Evolutionary conservation across 2,797 vertebrate genomes (phyloP), one percentile per base, ranked within the genome.

Genomic region (Megalops cyprinoides): DNA sequence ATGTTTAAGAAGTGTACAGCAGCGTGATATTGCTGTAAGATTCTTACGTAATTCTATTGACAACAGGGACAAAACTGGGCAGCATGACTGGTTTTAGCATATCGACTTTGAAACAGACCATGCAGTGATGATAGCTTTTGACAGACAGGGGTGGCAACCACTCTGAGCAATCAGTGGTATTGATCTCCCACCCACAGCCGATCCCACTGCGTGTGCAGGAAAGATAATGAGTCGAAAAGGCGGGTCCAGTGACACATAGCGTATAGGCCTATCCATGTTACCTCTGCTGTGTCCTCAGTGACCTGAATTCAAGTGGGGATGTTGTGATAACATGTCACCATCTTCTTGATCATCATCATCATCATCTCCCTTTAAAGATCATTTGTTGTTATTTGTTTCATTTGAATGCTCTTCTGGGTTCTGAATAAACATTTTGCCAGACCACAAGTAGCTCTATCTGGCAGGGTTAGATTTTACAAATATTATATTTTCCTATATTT

Each of bases 171-270:
- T 48, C 28, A 46, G 69, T n/a, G 37, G 31, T 34, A 23, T 46
- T 9, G 60, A 46, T 9, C 15, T 7, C 15, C 42, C 55, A 28
- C 53, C 42, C 34, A 55, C 25, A 31, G 23, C 69, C 14, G 42
- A 18, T 56, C 67, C 31, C 10, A 46, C 12, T 14, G 73, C 48
- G 42, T 75, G 79, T 48, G 34, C 10, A 6, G 20, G 2, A 7
- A 44, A 51, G 79, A 80, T 80, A 76, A 80, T 39, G 23, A 76
- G 28, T 51, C 31, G 7, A 14, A 39, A 65, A 34, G 42, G 55
- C 39, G 5, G 25, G 71, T 28, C 53, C 8, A 23, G 18, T 69
- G 7, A 80, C 37, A 58, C 34, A 46, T n/a, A 31, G 44, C 60
- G 20, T 80, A 25, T 62, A 53, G 31, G 51, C 20, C n/a, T 14